Base-by-base conservation (phyloP, 2,888 invertebrate species). In the Plebejus anna region DNA sequence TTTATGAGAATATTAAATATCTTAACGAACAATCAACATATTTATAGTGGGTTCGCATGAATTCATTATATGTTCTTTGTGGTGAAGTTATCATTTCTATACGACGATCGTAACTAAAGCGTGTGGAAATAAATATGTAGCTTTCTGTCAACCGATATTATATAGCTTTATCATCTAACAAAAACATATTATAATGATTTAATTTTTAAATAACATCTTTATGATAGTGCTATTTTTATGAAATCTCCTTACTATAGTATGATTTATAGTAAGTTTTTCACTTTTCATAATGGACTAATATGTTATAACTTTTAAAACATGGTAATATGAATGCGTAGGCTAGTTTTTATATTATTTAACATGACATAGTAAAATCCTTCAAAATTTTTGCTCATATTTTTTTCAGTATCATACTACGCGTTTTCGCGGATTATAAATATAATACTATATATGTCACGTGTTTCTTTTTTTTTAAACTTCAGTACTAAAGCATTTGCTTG, bases 1-100 rank as follows among this genome's bases (percentile, higher is more conserved):
- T 66, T 66, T 38, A 59, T 72, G 61, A 72, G 76, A 61, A 76
- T 76, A 76, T 42, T 73, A 57, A 76, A 76, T 66, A 66, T 66
- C 61, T 36, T 38, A 70, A 72, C 47, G 47, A 61, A 73, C 61
- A 73, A 59, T 32, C 36, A 57, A 55, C 57, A 47, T 75, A 75
- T 75, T 75, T 59, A 57, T 75, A 9, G 47, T 59, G 22, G 22
- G 22, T 51, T 73, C 55, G 73, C 28, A 32, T 32, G 22, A 51
- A 16, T 55, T 51, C 55, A 51, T 55, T 61, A 75, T 61, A 75
- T 42, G 36, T 22, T 75, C 16, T 57, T 57, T 75, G 55, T 75
- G 55, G 55, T 16, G 2, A 28, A 55, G 75, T 75, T 57, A 7
- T 75, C 32, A 11, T 72, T 71, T 42, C 16, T 38, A 71, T 42